Base-by-base conservation (phyloP, 1,140 invertebrate genomes). In the Probaryconus sp. region DNA sequence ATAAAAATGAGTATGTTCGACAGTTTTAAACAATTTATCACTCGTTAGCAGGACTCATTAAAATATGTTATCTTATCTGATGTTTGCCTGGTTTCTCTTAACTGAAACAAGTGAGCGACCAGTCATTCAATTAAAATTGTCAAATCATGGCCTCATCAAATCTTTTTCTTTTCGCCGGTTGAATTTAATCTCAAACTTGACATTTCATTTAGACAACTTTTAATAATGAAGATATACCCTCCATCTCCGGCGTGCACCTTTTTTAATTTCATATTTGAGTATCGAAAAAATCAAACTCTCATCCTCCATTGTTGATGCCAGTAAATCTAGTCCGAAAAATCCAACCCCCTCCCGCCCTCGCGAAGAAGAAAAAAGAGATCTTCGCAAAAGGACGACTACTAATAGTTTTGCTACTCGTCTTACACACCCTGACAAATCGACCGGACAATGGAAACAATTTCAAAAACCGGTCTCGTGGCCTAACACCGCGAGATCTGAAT, bases 341-440 rank as follows among this genome's bases (percentile, higher is more conserved):
- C n/a, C n/a, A n/a, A n/a, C n/a, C n/a, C n/a, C n/a, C n/a, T n/a
- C n/a, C n/a, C 60, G 51, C 69, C 70, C 65, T 56, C 61, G 47
- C 48, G 48, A 6, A 21, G 40, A 38, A 48, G 47, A 48, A 76
- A 68, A 70, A 79, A 65, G 64, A 51, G 58, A n/a, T n/a, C n/a
- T n/a, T n/a, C n/a, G n/a, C n/a, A n/a, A n/a, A n/a, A n/a, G n/a
- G n/a, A n/a, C n/a, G n/a, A 61, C 38, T 63, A 78, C 80, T 85
- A 85, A 85, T 83, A 83, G 80, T 84, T 81, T 84, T 63, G 85
- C 86, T 85, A 85, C 86, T n/a, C 81, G 86, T 84, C 77, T 87
- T 85, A 83, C 83, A 82, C 81, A 83, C 81, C 84, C 70, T 82
- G 81, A 83, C 84, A 87, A 87, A 87, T 86, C 80, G 83, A 58